phyloP scores from a whole-genome alignment of 2,797 vertebrate species.

The Iguana delicatissima region DNA sequence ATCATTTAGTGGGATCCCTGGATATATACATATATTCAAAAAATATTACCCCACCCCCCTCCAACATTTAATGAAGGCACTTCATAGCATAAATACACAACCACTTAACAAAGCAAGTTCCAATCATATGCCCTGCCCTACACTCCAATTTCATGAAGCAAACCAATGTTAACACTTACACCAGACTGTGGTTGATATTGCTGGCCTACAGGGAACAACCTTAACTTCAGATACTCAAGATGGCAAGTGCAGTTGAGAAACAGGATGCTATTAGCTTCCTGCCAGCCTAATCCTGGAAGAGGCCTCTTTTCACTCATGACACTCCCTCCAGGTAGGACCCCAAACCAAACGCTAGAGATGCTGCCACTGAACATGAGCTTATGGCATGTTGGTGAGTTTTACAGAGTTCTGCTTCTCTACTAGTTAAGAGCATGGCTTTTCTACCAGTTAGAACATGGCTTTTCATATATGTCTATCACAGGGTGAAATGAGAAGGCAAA shows the following conservation, averaged over 20 bases:
- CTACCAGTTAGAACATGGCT: not conserved
- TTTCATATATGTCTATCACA: not conserved
- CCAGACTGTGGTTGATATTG: rapidly evolving
- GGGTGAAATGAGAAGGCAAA: not conserved
- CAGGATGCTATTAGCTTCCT: not conserved
- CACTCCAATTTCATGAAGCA: not conserved
- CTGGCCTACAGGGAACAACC: not conserved
- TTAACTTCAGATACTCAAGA: not conserved
- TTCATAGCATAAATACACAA: not conserved
- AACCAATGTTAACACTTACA: not conserved
- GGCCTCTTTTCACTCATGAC: not conserved
- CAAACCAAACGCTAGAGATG: not conserved
- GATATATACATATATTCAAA: not conserved
- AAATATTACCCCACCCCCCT: not conserved
- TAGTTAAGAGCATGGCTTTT: not conserved
- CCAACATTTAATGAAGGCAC: not conserved
- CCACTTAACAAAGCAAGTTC: not conserved
- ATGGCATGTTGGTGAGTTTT: conserved; percentile 4
- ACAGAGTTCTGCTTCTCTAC: too few species aligned
- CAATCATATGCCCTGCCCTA: not conserved
- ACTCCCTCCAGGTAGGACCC: not conserved
- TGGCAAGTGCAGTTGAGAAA: not conserved
- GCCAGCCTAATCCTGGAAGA: conserved; percentile 18
- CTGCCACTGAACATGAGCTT: conserved; percentile 2
- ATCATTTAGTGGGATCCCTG: not conserved